phyloP scores from a whole-genome alignment of 1,140 invertebrate genomes.

The Drosophila leontia region DNA sequence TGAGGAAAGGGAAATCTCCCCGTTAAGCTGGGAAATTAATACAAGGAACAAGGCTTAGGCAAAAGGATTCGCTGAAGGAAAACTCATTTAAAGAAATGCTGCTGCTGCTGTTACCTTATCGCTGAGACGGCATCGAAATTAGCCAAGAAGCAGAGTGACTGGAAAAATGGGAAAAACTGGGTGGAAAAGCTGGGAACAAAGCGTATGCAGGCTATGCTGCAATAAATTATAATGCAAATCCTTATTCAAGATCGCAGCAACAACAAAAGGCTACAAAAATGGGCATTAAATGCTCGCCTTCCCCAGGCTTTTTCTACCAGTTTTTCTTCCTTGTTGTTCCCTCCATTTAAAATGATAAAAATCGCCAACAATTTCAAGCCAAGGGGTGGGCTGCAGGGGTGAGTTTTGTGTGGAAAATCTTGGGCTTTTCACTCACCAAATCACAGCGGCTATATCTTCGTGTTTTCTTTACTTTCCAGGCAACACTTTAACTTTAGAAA shows the following conservation, averaged over 20 bases:
- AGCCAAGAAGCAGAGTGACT: constrained; percentile 45
- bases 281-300: constrained; percentile 62
- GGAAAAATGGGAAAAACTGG: constrained; percentile 2
- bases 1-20: constrained; percentile 17
- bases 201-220: constrained; percentile 63
- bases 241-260: constrained; percentile 62
- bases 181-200: constrained; percentile 14
- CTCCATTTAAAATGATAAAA: constrained; percentile 78
- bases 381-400: too few species aligned
- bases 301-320: not conserved
- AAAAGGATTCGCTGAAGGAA: constrained; percentile 48
- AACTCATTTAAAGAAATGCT: constrained; percentile 68
- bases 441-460: constrained; percentile 16
- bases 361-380: constrained; percentile 64
- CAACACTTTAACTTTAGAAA: not conserved
- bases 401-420: not conserved
- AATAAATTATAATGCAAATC: constrained; percentile 81
- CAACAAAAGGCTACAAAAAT: constrained; percentile 58
- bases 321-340: constrained; percentile 50
- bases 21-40: constrained; percentile 50
- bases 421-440: constrained; percentile 45
- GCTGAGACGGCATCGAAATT: constrained; percentile 63
- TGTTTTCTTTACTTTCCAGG: not conserved
- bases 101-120: constrained; percentile 44
- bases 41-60: constrained; percentile 56